These are phyloP conservation scores for Neomonachus schauinslandi DNA, from an alignment of 2,113 vertebrate species.

Conservation along the genomic window DNA sequence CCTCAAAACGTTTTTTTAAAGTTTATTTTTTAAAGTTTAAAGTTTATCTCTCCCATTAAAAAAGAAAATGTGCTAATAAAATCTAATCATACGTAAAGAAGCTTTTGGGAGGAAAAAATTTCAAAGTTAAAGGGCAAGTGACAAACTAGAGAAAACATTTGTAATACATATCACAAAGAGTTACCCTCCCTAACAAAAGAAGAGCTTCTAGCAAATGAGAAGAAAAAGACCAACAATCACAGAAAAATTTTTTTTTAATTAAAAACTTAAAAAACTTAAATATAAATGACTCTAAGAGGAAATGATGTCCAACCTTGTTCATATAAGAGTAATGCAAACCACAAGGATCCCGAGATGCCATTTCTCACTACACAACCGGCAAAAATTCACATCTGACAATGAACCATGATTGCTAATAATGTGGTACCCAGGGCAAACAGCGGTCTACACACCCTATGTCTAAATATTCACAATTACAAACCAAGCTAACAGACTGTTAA, in stretches of 20 bases:
- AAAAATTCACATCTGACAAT: not conserved
- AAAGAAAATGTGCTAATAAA: not conserved
- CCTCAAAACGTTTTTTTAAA: not conserved
- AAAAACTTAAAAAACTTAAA: not conserved
- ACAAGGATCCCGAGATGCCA: not conserved
- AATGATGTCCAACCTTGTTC: not conserved
- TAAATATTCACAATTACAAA: not conserved
- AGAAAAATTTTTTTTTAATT: not conserved
- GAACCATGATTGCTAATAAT: not conserved
- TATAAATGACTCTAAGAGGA: not conserved
- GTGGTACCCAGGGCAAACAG: not conserved
- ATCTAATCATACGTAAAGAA: not conserved
- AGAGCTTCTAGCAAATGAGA: not conserved
- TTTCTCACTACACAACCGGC: not conserved
- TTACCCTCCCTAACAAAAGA: not conserved
- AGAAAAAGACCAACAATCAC: not conserved
- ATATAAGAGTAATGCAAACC: not conserved
- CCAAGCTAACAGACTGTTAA: not conserved
- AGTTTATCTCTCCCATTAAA: not conserved
- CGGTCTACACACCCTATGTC: not conserved
- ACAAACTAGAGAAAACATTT: not conserved
- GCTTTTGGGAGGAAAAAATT: not conserved
- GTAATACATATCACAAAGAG: not conserved
- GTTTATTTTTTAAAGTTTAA: not conserved
- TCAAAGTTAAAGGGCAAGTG: not conserved